Evolutionary conservation across 1,140 invertebrate species (phyloP), one percentile per base, ranked within the genome.

Genomic region (Dreissena polymorpha): DNA sequence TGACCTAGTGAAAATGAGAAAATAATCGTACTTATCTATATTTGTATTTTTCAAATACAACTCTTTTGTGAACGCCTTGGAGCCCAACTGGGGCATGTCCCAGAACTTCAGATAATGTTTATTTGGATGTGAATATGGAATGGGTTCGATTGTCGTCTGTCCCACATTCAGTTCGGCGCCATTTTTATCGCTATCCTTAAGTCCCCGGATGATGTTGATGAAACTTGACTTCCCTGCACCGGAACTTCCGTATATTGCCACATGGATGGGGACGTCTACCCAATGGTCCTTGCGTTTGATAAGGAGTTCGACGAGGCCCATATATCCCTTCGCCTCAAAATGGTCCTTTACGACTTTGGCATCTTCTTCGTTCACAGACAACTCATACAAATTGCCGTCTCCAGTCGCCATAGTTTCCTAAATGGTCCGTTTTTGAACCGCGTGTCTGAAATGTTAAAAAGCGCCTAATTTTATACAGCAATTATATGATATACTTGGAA

Each of bases 211-310:
- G 5, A 51, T 60, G 68, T 86, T 86, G 50, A 86, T 86, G 65
- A 86, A 86, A 80, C 72, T 86, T 71, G 85, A 86, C 53, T 86
- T 86, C 3, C 85, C 85, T 23, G 65, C 73, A 23, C 85, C 85
- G 10, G 67, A 49, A 13, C 14, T 60, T 10, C 85, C 85, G 10
- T 25, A 65, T 12, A 86, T 55, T 29, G 80, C 85, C 25, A 86
- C 78, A 53, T 86, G 74, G n/a, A 83, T 83, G 14, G 74, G 72
- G 49, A 83, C 39, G 68, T 83, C 68, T 18, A 82, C 71, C 79
- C 79, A 82, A n/a, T 82, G 68, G 71, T 82, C 79, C 10, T 71
- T 57, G 23, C 65, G 73, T 64, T 82, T 73, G 16, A 68, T 50
- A 39, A 82, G 29, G 16, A 74, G 8, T 14, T 29, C 51, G 10